Conservation (phyloP, 2,888 invertebrate genomes). For the Cosmia trapezina region DNA sequence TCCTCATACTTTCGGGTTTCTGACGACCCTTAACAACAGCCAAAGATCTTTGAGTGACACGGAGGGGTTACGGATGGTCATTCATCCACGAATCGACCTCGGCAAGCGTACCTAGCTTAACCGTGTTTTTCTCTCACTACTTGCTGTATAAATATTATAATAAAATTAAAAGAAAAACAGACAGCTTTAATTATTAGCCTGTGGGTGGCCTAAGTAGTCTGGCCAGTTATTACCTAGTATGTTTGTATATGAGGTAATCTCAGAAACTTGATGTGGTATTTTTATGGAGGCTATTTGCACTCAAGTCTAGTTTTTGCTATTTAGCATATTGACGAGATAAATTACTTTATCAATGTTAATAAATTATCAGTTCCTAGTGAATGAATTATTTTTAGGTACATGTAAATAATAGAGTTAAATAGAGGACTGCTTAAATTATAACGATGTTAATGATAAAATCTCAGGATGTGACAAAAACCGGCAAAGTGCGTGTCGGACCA, state of each 20-base stretch:
- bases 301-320: not conserved
- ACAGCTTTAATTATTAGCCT: not conserved
- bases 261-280: conserved; percentile 10
- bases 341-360: conserved; percentile 12
- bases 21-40: not conserved
- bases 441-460: too few species aligned
- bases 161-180: not conserved
- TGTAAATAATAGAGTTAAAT: too few species aligned
- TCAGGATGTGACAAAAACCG: too few species aligned
- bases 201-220: conserved; percentile 20
- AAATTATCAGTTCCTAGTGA: too few species aligned
- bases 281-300: not conserved
- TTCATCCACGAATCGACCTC: not conserved
- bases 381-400: too few species aligned
- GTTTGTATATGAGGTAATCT: conserved; percentile 16
- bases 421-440: too few species aligned
- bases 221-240: conserved; percentile 4
- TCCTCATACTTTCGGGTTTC: not conserved
- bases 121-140: not conserved
- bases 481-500: too few species aligned
- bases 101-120: too few species aligned
- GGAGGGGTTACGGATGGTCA: not conserved
- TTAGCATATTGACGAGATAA: conserved; percentile 28
- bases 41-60: not conserved
- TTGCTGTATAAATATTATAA: not conserved